Percentiles rank a stretch among this genome's conserved stretches.
phyloP scores from a whole-genome alignment of 2,888 invertebrate genomes.

The Lordiphosa andalusiaca region DNA sequence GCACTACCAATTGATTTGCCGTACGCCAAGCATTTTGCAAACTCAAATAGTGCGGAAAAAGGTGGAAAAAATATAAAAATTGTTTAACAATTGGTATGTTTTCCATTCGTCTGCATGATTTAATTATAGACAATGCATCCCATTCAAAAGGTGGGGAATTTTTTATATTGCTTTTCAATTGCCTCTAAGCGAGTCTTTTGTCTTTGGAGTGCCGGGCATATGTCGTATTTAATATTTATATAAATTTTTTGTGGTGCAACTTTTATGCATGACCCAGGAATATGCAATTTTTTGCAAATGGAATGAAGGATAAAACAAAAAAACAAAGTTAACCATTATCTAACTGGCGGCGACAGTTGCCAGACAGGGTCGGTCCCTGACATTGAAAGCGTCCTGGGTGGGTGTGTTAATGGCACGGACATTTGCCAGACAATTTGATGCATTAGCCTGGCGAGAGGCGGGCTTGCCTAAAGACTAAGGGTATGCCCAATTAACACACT shows the following conservation, averaged over 20 bases:
- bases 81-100: constrained; percentile 50
- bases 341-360: constrained; percentile 45
- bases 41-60: constrained; percentile 69
- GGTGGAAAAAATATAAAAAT: constrained; percentile 43
- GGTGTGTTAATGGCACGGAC: constrained; percentile 36
- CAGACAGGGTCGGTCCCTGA: constrained; percentile 40
- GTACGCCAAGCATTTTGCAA: constrained; percentile 56
- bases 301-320: neutral
- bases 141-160: constrained; percentile 29
- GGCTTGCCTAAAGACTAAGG: constrained; percentile 46
- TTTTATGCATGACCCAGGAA: constrained; percentile 46
- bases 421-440: constrained; percentile 65
- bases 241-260: constrained; percentile 40
- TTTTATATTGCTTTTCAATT: constrained; percentile 12
- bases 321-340: constrained; percentile 53
- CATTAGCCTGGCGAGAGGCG: constrained; percentile 57
- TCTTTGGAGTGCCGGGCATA: constrained; percentile 40
- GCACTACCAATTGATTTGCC: constrained; percentile 63
- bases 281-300: constrained; percentile 4
- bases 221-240: constrained; percentile 62
- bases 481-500: constrained; percentile 63
- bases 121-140: constrained; percentile 57
- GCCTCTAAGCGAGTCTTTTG: constrained; percentile 55
- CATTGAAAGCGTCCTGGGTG: constrained; percentile 47
- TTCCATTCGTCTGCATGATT: constrained; percentile 46